Percentiles rank a stretch among this genome's conserved stretches.
phyloP scores from a whole-genome alignment of 2,888 invertebrate species.

The Drepana falcataria region DNA sequence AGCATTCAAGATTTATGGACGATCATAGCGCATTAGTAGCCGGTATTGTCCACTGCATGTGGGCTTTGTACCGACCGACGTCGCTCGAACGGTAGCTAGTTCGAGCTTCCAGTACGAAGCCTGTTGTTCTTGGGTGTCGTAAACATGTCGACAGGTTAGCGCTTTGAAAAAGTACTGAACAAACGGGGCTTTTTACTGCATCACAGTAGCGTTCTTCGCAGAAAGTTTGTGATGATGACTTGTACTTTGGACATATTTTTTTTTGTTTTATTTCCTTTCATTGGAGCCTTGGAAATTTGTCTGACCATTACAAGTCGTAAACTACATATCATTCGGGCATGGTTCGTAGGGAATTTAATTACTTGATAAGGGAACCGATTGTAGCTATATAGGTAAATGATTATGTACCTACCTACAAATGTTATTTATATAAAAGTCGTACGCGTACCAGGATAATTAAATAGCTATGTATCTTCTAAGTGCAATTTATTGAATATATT shows the following conservation, averaged over 20 bases:
- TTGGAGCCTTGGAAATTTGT: background rate
- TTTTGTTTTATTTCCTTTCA: background rate
- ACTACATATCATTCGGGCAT: too few relatives aligned
- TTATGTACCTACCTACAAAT: too few relatives aligned
- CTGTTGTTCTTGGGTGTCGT: slow-evolving; percentile 59
- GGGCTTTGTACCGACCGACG: slow-evolving; percentile 44
- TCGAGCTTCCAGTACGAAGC: slow-evolving; percentile 9
- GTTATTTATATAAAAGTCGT: too few relatives aligned
- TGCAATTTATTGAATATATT: too few relatives aligned
- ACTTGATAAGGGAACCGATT: too few relatives aligned
- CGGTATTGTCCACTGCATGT: slow-evolving; percentile 64
- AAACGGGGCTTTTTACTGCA: slow-evolving; percentile 12
- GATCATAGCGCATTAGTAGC: slow-evolving; percentile 76
- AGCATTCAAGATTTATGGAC: slow-evolving; percentile 66
- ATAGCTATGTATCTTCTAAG: too few relatives aligned
- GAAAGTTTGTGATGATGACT: slow-evolving; percentile 16
- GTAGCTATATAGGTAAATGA: too few relatives aligned
- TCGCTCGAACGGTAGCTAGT: slow-evolving; percentile 16
- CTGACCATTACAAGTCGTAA: too few relatives aligned
- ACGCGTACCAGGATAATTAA: too few relatives aligned
- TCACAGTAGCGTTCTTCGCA: slow-evolving; percentile 35
- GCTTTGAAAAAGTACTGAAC: slow-evolving; percentile 26
- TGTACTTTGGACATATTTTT: background rate
- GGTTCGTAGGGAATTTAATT: too few relatives aligned
- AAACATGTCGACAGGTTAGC: slow-evolving; percentile 73